These are phyloP conservation scores for Galagoides demidoff DNA, from an alignment of 2,797 vertebrate species.

Conservation along the genomic window DNA sequence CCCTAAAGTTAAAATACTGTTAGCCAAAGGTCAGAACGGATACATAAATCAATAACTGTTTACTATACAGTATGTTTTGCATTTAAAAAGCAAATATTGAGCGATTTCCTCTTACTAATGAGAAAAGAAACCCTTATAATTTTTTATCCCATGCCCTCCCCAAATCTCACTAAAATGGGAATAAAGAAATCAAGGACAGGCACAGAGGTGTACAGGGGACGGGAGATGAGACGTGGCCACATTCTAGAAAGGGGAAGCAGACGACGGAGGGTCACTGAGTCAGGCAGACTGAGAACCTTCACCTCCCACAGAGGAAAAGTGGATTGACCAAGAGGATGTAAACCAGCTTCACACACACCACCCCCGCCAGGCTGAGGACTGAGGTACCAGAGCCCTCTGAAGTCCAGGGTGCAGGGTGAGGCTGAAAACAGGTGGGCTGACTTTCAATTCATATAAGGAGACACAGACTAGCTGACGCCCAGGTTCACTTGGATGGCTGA, in stretches of 20 bases:
- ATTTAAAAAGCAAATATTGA: conserved; percentile 24
- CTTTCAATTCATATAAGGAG: background rate
- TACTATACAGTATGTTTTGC: background rate
- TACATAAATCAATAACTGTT: conserved; percentile 20
- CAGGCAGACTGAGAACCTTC: background rate
- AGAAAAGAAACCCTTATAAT: background rate
- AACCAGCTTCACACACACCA: background rate
- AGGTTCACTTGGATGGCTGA: background rate
- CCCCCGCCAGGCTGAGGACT: background rate
- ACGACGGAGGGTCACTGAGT: background rate
- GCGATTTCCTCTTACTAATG: background rate
- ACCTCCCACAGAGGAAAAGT: background rate
- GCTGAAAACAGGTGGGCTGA: background rate
- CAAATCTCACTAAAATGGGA: conserved; percentile 34
- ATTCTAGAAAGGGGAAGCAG: background rate
- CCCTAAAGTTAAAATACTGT: conserved; percentile 12
- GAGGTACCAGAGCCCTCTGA: background rate
- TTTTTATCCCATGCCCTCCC: background rate
- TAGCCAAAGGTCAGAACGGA: conserved; percentile 34
- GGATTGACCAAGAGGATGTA: background rate
- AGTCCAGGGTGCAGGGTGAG: background rate
- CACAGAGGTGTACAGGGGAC: background rate
- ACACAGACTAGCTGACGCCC: background rate
- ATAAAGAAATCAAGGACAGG: background rate
- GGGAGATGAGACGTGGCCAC: background rate